Evolutionary conservation across 1,140 invertebrate species (phyloP), one percentile per base, ranked within the genome.

Genomic region (Dinoponera quadriceps): DNA sequence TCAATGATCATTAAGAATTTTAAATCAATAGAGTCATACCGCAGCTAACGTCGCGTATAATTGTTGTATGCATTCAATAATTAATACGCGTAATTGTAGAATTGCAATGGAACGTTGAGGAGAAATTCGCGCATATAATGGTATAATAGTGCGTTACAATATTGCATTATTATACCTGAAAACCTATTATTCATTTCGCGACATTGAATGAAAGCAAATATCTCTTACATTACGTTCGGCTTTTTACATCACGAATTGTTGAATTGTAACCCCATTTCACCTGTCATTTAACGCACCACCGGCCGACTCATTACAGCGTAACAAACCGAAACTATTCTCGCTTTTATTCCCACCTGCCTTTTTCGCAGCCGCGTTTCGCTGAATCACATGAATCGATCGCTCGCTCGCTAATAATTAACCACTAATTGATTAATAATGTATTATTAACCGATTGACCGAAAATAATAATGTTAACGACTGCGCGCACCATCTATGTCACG

Each of bases 1-100:
- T 57, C 33, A 57, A 69, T 78, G 9, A 44, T 44, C 57, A 78
- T 57, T 69, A 78, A 78, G 65, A 78, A 69, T 78, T 78, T 78
- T 69, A 78, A 78, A 78, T 69, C 65, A 69, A 69, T 78, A 78
- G 49, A 14, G 44, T 78, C 62, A 62, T 68, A 18, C 63, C 49
- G 49, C 13, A 33, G 33, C 75, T 69, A 78, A 78, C 51, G 51
- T 80, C 57, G 51, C 33, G 51, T 69, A 57, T 80, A 80, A 71
- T 80, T 80, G 65, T 60, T 65, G 29, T 51, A 65, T 65, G 73
- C 65, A 48, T n/a, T 48, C 25, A 33, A n/a, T 71, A 80, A 80
- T 80, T 80, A 80, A 80, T 80, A 71, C 54, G 33, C 25, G 22
- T 33, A n/a, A 69, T 44, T 55, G 33, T 80, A 44, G 33, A 71